Conservation (phyloP, 2,888 invertebrate genomes). For the Ennomos quercinarius region DNA sequence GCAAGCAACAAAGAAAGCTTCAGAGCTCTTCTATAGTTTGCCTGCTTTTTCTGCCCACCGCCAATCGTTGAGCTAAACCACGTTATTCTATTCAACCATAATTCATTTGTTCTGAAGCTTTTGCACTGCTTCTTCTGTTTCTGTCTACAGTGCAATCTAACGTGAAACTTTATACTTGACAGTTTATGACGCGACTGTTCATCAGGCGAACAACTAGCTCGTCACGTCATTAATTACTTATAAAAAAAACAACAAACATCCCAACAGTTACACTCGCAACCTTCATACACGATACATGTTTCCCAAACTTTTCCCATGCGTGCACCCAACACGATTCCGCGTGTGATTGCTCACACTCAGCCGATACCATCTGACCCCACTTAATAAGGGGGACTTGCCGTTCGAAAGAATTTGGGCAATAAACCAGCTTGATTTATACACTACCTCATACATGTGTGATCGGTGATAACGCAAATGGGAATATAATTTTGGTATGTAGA, state of each 20-base stretch:
- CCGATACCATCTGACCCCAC: conserved; percentile 52
- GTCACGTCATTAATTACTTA: too few species aligned
- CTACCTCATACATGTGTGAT: conserved; percentile 37
- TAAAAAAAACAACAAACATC: conserved; percentile 20
- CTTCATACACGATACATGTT: conserved; percentile 7
- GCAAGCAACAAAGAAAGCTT: too few species aligned
- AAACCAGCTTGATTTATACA: conserved; percentile 35
- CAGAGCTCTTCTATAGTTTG: too few species aligned
- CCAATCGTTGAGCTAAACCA: too few species aligned
- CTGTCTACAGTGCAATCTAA: too few species aligned
- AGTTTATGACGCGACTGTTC: too few species aligned
- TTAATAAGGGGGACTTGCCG: conserved; percentile 31
- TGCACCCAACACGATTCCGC: conserved; percentile 21
- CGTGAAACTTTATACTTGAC: too few species aligned
- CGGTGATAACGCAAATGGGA: conserved; percentile 32
- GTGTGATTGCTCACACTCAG: conserved; percentile 32
- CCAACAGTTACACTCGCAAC: conserved; percentile 1
- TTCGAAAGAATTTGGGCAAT: conserved; percentile 35
- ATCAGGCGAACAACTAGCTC: too few species aligned
- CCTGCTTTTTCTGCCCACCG: too few species aligned
- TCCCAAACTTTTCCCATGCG: conserved; percentile 30
- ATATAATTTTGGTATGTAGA: conserved; percentile 29
- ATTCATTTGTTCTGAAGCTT: too few species aligned
- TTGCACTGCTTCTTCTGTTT: too few species aligned
- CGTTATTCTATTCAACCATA: too few species aligned